Conservation (phyloP, 2,113 vertebrate genomes). For the Vidua chalybeata region DNA sequence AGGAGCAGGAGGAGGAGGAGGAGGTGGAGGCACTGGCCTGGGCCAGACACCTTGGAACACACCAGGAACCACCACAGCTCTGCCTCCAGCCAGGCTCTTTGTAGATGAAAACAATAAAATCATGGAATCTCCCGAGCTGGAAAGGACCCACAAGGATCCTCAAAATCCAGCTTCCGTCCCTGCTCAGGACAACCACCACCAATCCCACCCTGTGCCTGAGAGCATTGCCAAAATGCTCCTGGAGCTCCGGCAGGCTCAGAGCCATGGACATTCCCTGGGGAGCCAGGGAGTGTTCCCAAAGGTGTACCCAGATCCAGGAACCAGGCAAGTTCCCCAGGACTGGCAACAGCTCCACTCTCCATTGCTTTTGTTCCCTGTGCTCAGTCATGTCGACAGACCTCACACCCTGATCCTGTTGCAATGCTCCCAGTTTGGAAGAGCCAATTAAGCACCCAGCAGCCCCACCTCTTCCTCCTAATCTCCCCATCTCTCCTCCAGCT, state of each 20-base stretch:
- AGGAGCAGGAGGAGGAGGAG: background rate
- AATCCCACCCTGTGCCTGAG: background rate
- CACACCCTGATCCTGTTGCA: background rate
- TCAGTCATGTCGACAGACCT: background rate
- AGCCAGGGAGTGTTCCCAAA: background rate
- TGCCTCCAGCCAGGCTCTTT: background rate
- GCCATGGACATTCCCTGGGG: background rate
- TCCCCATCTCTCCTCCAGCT: background rate
- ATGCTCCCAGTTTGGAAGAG: background rate
- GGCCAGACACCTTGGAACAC: background rate
- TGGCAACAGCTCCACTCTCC: background rate
- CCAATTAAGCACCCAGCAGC: background rate
- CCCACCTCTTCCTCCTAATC: background rate
- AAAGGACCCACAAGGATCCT: background rate
- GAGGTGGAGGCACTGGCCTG: background rate
- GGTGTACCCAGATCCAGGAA: background rate
- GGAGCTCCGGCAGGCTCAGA: background rate
- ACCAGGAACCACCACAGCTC: background rate
- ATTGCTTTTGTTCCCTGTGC: background rate
- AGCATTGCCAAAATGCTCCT: background rate
- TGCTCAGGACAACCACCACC: accelerated
- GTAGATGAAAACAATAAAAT: background rate
- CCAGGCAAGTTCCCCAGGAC: background rate
- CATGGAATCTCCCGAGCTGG: background rate
- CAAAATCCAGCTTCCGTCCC: background rate